Percentiles rank a stretch among this genome's conserved stretches.
phyloP scores from a whole-genome alignment of 2,113 vertebrate species.

The Peromyscus leucopus region DNA sequence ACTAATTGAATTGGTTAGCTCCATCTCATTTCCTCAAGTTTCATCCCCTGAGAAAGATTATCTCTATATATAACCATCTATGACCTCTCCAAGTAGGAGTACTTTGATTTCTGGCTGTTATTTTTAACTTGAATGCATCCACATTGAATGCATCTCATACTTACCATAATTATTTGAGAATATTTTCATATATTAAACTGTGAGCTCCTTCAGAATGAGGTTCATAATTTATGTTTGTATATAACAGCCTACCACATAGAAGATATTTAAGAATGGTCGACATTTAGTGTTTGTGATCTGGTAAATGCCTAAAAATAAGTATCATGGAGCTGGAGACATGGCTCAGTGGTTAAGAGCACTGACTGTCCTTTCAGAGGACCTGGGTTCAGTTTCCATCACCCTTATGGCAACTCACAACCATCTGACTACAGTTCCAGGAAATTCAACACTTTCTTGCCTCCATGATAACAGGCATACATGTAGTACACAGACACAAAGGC shows the following conservation, averaged over 20 bases:
- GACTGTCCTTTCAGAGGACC: background rate
- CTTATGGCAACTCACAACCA: background rate
- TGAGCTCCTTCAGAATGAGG: background rate
- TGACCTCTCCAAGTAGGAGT: background rate
- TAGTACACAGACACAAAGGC: background rate
- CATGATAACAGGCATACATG: background rate
- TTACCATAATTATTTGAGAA: conserved; percentile 9
- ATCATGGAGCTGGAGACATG: background rate
- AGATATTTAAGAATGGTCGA: conserved; percentile 12
- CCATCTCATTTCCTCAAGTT: background rate
- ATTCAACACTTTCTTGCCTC: background rate
- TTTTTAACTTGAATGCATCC: conserved; percentile 40
- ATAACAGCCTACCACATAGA: background rate
- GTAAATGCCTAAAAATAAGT: background rate
- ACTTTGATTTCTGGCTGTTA: background rate
- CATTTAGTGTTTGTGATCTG: background rate
- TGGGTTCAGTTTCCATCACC: background rate
- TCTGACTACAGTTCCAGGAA: background rate
- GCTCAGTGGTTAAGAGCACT: background rate
- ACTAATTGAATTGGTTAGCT: background rate
- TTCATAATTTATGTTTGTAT: conserved; percentile 3
- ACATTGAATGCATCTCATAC: background rate
- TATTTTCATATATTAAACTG: background rate
- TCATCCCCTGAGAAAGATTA: background rate
- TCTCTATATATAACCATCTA: background rate